Conservation (phyloP, 2,888 invertebrate species). For the Caenorhabditis sulstoni region DNA sequence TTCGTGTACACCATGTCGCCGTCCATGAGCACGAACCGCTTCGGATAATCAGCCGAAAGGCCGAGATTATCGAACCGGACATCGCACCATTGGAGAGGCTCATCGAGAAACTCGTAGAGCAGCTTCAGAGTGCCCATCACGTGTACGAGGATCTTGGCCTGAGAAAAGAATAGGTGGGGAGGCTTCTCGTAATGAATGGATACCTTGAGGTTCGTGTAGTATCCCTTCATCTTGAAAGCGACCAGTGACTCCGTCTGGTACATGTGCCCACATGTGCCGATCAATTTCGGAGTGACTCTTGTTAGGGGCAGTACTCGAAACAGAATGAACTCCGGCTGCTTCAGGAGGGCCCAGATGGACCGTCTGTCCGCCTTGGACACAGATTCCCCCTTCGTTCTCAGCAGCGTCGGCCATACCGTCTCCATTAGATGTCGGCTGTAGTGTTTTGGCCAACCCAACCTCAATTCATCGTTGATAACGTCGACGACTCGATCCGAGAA, state of each 20-base stretch:
- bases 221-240: constrained; percentile 79
- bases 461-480: constrained; percentile 74
- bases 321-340: constrained; percentile 79
- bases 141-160: constrained; percentile 81
- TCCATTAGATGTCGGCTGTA: constrained; percentile 76
- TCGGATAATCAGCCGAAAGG: constrained; percentile 78
- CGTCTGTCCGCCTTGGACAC: constrained; percentile 73
- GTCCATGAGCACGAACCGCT: constrained; percentile 80
- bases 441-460: constrained; percentile 76
- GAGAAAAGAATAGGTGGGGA: background rate
- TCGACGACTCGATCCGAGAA: constrained; percentile 77
- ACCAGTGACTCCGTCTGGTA: constrained; percentile 81
- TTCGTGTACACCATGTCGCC: constrained; percentile 80
- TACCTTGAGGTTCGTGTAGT: constrained; percentile 79
- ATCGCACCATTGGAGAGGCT: constrained; percentile 82
- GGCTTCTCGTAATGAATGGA: too few relatives aligned
- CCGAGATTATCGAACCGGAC: constrained; percentile 81
- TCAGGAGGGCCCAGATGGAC: constrained; percentile 78
- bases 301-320: constrained; percentile 76
- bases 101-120: constrained; percentile 80
- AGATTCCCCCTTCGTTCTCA: constrained; percentile 63
- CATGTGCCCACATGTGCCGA: constrained; percentile 82
- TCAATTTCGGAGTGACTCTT: constrained; percentile 78
- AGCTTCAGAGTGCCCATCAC: constrained; percentile 81
- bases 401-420: constrained; percentile 75